Evolutionary conservation across 2,888 invertebrate genomes (phyloP), one percentile per base, ranked within the genome.

Genomic region (Urechis unicinctus): DNA sequence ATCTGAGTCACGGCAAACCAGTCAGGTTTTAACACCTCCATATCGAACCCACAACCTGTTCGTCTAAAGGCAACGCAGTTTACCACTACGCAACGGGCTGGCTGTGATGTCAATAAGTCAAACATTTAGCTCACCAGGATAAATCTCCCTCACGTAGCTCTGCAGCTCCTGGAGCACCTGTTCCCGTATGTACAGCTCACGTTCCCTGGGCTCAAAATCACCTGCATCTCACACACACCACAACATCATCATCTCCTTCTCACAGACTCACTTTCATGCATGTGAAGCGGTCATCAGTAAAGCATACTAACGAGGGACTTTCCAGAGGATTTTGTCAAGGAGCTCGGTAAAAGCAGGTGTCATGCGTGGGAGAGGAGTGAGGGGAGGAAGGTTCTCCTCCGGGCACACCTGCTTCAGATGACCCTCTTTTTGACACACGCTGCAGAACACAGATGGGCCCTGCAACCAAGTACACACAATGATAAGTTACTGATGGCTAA

Each of bases 371-470:
- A 82, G 66, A 17, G 73, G 71, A 24, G 65, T 48, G 3, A 81
- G 62, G 1, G 66, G 63, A 3, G 82, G 81, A 5, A 83, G 66
- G 2, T 70, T 69, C 60, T 81, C 80, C 30, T 81, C 81, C 1
- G 81, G 81, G 64, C 83, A 83, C 42, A 73, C 67, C 49, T 68
- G 66, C 62, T 78, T 78, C 25, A 77, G 65, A 67, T 83, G 83
- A 5, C 82, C 82, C 52, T 80, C 78, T 55, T 74, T 72, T 56
- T 79, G 78, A 71, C 83, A 83, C 26, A 79, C 68, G 44, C 73
- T 71, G 66, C 82, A 82, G 30, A 79, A 70, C 17, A 78, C 66
- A 3, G 72, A 68, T 41, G 74, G 74, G 17, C 73, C 73, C 74
- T 74, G 60, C 2, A 54, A 41, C 17, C 36, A 9, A 9, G 9